Percentiles rank a stretch among this genome's conserved stretches.
phyloP scores from a whole-genome alignment of 2,888 invertebrate genomes.

The Meteorus colon region DNA sequence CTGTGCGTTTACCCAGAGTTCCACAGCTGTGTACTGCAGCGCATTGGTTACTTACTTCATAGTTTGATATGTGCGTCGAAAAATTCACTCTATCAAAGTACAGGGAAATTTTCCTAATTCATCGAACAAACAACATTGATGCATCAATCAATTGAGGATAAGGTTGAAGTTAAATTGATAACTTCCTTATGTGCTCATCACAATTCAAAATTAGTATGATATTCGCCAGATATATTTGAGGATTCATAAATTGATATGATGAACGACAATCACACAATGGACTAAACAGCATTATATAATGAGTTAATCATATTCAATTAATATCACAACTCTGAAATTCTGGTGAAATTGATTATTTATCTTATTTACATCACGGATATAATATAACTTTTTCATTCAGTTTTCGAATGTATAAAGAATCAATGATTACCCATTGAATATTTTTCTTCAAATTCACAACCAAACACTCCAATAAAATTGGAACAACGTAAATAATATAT shows the following conservation, averaged over 20 bases:
- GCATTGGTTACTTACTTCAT: not conserved
- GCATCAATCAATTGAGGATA: not conserved
- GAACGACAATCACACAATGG: not conserved
- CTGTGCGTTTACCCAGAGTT: constrained; percentile 36
- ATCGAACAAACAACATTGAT: not conserved
- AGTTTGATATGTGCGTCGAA: not conserved
- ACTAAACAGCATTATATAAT: constrained; percentile 31
- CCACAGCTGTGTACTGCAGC: constrained; percentile 13
- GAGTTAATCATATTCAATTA: constrained; percentile 29
- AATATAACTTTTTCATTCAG: not conserved
- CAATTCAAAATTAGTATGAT: too few relatives aligned
- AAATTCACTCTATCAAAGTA: not conserved
- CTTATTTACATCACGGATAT: constrained; percentile 24
- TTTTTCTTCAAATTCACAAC: constrained; percentile 20
- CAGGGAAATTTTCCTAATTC: not conserved
- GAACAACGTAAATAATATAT: not conserved
- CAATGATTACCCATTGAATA: constrained; percentile 20
- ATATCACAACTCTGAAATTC: constrained; percentile 26
- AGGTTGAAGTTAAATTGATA: not conserved
- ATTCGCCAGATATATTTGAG: not conserved
- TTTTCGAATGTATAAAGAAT: constrained; percentile 19
- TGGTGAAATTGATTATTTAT: constrained; percentile 22
- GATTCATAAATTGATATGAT: not conserved
- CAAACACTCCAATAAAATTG: constrained; percentile 14
- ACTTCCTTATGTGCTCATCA: too few relatives aligned